phyloP scores from a whole-genome alignment of 2,113 vertebrate species.

The Rhodinocichla rosea region DNA sequence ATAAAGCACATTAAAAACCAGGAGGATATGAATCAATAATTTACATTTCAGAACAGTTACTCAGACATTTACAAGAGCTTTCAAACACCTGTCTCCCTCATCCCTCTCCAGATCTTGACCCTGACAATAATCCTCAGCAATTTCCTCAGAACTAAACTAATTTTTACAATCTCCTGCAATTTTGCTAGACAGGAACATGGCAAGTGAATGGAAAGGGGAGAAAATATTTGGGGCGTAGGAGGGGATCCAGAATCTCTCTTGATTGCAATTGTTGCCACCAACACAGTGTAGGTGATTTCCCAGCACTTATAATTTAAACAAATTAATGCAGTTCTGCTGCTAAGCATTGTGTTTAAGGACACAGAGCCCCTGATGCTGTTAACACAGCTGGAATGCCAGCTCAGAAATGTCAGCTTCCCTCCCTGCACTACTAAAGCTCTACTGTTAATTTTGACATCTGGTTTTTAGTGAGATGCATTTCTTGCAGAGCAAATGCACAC shows the following conservation, averaged over 20 bases:
- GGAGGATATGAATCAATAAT: constrained; percentile 17
- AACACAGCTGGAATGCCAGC: constrained; percentile 44
- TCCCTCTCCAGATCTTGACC: background rate
- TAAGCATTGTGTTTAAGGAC: constrained; percentile 10
- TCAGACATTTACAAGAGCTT: background rate
- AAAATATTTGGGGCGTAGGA: background rate
- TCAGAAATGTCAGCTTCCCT: constrained; percentile 38
- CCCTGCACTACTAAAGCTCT: background rate
- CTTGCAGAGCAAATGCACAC: constrained; percentile 51
- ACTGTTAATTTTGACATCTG: constrained; percentile 60
- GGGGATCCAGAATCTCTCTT: background rate
- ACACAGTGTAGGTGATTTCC: background rate
- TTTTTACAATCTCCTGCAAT: background rate
- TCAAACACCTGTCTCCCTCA: background rate
- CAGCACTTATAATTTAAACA: background rate
- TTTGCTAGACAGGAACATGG: background rate
- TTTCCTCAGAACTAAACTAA: background rate
- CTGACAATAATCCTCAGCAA: background rate
- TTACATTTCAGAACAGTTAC: constrained; percentile 3
- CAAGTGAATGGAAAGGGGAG: background rate
- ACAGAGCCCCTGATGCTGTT: constrained; percentile 34
- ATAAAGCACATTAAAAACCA: constrained; percentile 16
- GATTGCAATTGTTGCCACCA: background rate
- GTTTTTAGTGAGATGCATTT: constrained; percentile 53
- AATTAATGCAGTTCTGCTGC: background rate